Percentiles rank a stretch among this genome's conserved stretches.
Evolutionary conservation across 2,888 invertebrate species (phyloP).

Genomic region (Ditylenchus weischeri): DNA sequence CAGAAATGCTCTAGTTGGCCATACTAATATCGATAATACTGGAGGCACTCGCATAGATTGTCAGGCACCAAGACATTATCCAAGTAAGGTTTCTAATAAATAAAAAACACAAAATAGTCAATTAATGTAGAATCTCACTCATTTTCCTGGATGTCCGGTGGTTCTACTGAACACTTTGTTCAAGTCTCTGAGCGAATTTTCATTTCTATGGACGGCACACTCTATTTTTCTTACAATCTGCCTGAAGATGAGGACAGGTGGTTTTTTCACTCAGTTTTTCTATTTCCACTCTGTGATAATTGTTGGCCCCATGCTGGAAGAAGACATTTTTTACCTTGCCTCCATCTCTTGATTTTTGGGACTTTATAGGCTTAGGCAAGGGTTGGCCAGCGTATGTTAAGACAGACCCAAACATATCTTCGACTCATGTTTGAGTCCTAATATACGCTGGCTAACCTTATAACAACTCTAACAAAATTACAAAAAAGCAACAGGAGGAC

Average conservation of each 20-base stretch:
- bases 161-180: constrained; percentile 45
- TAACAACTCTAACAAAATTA: too few relatives aligned
- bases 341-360: too few relatives aligned
- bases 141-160: constrained; percentile 49
- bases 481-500: not conserved
- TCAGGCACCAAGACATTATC: constrained; percentile 53
- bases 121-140: constrained; percentile 49
- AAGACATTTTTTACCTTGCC: too few relatives aligned
- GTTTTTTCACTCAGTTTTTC: too few relatives aligned
- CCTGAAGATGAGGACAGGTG: constrained; percentile 50
- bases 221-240: constrained; percentile 50
- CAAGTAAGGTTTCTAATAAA: constrained; percentile 36
- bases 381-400: not conserved
- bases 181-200: constrained; percentile 47
- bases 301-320: too few relatives aligned
- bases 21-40: not conserved
- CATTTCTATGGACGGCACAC: constrained; percentile 55
- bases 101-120: not conserved
- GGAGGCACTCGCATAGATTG: constrained; percentile 51
- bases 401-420: not conserved
- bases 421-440: not conserved
- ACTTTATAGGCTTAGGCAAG: too few relatives aligned
- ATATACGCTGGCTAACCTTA: too few relatives aligned
- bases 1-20: not conserved
- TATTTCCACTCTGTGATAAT: too few relatives aligned